Conservation (phyloP, 2,113 vertebrate species). For the Chloropsis cyanopogon region DNA sequence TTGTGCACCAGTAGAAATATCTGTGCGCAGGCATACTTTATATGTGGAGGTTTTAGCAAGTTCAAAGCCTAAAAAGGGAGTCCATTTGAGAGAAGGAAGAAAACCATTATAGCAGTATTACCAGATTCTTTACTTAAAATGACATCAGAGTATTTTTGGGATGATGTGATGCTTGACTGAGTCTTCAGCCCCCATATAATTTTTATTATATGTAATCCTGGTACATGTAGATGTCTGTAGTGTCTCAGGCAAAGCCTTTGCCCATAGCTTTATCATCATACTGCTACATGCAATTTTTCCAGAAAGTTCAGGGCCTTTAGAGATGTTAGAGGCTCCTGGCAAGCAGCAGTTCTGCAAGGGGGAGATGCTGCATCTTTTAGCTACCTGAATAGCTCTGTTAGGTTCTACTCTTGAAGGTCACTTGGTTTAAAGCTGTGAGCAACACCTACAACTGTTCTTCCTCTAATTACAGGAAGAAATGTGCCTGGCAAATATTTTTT, state of each 20-base stretch:
- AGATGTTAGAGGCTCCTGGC: background rate
- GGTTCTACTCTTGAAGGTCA: background rate
- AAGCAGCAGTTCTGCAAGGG: background rate
- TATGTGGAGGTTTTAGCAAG: background rate
- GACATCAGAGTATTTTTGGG: background rate
- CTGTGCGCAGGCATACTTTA: background rate
- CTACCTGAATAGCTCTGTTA: background rate
- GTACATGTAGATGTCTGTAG: background rate
- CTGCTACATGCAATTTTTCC: background rate
- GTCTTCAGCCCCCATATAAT: background rate
- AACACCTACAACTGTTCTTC: background rate
- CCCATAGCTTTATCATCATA: background rate
- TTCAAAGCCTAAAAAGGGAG: background rate
- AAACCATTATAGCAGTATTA: background rate
- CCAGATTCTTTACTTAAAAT: background rate
- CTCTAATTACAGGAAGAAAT: background rate
- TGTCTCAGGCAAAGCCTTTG: background rate
- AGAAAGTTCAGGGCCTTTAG: background rate
- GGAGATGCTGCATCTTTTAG: background rate
- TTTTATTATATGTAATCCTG: background rate
- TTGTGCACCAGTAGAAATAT: background rate
- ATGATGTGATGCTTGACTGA: background rate
- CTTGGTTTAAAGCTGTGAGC: background rate
- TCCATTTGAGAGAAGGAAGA: background rate
- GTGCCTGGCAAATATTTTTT: background rate